Evolutionary conservation across 2,888 invertebrate genomes (phyloP), one percentile per base, ranked within the genome.

Genomic region (Orgyia antiqua): DNA sequence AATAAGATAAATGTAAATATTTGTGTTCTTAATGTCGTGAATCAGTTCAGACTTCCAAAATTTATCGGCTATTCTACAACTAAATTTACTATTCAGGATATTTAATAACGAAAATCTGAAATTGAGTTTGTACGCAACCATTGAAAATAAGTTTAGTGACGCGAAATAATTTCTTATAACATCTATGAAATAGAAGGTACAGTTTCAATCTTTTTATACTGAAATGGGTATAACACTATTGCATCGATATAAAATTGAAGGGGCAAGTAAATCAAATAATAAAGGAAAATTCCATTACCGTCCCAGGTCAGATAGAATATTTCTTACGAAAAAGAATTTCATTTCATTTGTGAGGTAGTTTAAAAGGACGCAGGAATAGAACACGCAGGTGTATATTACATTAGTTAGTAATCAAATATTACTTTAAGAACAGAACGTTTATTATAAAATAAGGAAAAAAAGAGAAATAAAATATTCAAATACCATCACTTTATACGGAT

Each of bases 201-300:
- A 48, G 44, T 48, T 40, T 45, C 41, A 39, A 51, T 55, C 15
- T 6, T 15, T 15, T 4, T 15, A 15, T 6, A 6, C 4, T 4
- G 15, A 54, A 52, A 36, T 55, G 53, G 45, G 62, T 68, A 67
- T 69, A 69, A 66, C 70, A 67, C 72, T 70, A 73, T 77, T 72
- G 68, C 68, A 67, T 45, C 54, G 61, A 66, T 58, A 73, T 75
- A 75, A 77, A 78, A 76, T 71, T 67, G 65, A 68, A 68, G 67
- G 69, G 71, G 56, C 66, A 68, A 68, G 67, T 72, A 82, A 82
- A 82, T 80, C 79, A 74, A 80, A 80, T 83, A 80, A 82, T 71
- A 82, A 71, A 72, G 74, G 80, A 71, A 76, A 79, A 83, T 82
- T 73, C 58, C 60, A 70, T 83, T 79, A 83, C 68, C 45, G 65